Evolutionary conservation across 2,888 invertebrate genomes (phyloP), one percentile per base, ranked within the genome.

Genomic region (Macrophya annulata): DNA sequence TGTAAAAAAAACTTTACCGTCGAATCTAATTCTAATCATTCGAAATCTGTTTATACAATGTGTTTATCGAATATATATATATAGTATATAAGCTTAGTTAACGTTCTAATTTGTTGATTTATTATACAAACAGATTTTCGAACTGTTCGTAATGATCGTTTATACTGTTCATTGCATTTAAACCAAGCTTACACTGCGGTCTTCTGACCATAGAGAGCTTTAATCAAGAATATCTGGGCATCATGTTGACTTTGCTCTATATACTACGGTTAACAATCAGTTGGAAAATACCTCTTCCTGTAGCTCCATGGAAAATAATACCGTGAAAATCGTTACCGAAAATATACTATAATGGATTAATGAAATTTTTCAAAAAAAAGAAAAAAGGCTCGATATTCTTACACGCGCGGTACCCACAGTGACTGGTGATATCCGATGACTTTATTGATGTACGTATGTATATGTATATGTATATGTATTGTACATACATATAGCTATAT

Each of bases 101-200:
- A 74, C 9, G 21, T 74, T 17, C 45, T 45, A 45, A 21, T 74
- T 74, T 45, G 45, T 21, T 45, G 45, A 45, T 45, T 74, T 21
- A 45, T 21, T 74, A 45, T 9, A 43, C 74, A 74, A 74, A 74
- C 45, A 21, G 25, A 21, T 74, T 74, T 45, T 74, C 43, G 45
- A 45, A 74, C 74, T 45, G 45, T 45, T 12, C 25, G 74, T 74
- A 45, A 74, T 12, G 74, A 74, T 74, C 5, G 45, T 45, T 45
- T 45, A 12, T 31, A 45, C 74, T 25, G 43, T 74, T 74, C 74
- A 74, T 74, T 43, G 74, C 74, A 74, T 74, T 74, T 74, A 21
- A n/a, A 21, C 40, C n/a, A 72, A n/a, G n/a, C 40, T 43, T 72
- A 43, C 45, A 72, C 43, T 72, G 74, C 74, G 45, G 43, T 45